These are phyloP conservation scores for Gobio occitaniae DNA, from an alignment of 2,797 vertebrate species.

Conservation along the genomic window DNA sequence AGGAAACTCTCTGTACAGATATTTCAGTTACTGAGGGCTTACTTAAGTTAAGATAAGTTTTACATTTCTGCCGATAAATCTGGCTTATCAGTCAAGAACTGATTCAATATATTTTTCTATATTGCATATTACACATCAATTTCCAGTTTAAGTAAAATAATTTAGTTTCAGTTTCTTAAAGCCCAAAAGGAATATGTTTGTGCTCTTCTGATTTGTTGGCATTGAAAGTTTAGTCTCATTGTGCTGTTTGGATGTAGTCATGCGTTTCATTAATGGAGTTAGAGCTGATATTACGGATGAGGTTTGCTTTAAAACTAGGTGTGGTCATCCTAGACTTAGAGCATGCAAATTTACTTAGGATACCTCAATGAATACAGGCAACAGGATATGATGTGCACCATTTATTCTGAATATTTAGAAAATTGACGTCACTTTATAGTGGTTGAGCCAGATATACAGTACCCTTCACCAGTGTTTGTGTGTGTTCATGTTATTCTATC, in stretches of 20 bases:
- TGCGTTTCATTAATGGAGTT: background rate
- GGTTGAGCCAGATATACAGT: background rate
- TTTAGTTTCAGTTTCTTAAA: background rate
- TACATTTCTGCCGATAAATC: background rate
- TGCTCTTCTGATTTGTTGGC: background rate
- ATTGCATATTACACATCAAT: no score
- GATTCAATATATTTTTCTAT: background rate
- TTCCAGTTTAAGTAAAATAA: background rate
- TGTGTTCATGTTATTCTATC: background rate
- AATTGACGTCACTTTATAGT: constrained; percentile 5
- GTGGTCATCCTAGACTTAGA: constrained; percentile 5
- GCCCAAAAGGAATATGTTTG: background rate
- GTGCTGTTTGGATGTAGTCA: background rate
- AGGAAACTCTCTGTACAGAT: constrained; percentile 13
- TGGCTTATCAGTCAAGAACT: background rate
- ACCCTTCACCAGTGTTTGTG: background rate
- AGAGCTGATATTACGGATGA: background rate
- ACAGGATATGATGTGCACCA: background rate
- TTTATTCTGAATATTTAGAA: background rate
- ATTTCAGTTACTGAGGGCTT: background rate
- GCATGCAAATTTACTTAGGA: constrained; percentile 12
- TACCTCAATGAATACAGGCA: background rate
- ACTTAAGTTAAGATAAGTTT: no score
- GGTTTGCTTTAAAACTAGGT: background rate
- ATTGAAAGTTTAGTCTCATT: background rate